phyloP scores from a whole-genome alignment of 2,797 vertebrate species.

The Distichodus sexfasciatus region DNA sequence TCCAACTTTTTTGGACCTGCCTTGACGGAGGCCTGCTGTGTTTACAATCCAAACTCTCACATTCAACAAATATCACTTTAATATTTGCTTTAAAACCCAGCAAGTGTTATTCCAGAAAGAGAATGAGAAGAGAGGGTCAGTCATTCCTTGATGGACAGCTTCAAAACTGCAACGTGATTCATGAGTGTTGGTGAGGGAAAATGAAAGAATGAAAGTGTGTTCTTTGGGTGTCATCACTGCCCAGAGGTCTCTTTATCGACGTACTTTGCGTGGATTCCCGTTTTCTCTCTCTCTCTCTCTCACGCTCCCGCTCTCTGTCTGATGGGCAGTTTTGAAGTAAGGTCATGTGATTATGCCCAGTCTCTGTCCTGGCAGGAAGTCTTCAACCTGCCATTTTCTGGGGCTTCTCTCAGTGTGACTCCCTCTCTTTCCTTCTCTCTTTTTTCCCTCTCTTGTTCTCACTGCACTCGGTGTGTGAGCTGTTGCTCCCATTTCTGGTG shows the following conservation, averaged over 20 bases:
- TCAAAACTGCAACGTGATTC: constrained; percentile 28
- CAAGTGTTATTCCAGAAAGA: constrained; percentile 56
- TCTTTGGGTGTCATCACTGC: constrained; percentile 7
- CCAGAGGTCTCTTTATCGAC: background rate
- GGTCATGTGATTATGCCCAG: constrained; percentile 22
- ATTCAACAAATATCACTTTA: constrained; percentile 57
- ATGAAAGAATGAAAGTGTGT: background rate
- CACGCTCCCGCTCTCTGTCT: background rate
- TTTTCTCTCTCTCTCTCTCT: background rate
- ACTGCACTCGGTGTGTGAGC: constrained; percentile 14
- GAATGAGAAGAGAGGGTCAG: constrained; percentile 31
- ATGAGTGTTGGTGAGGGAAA: constrained; percentile 11
- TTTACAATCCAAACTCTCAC: constrained; percentile 61
- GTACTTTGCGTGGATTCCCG: background rate
- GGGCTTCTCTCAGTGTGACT: constrained; percentile 11
- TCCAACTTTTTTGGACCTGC: constrained; percentile 67
- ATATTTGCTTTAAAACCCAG: constrained; percentile 61
- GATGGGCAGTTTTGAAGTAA: constrained; percentile 13
- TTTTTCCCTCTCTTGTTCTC: background rate
- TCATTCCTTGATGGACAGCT: constrained; percentile 43
- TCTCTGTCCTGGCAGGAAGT: constrained; percentile 12
- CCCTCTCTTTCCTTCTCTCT: constrained; percentile 18
- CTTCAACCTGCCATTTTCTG: constrained; percentile 25
- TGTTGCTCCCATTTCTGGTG: constrained; percentile 12
- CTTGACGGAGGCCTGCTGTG: constrained; percentile 59